Conservation (phyloP, 2,888 invertebrate genomes). For the Mechanitis mazaeus region DNA sequence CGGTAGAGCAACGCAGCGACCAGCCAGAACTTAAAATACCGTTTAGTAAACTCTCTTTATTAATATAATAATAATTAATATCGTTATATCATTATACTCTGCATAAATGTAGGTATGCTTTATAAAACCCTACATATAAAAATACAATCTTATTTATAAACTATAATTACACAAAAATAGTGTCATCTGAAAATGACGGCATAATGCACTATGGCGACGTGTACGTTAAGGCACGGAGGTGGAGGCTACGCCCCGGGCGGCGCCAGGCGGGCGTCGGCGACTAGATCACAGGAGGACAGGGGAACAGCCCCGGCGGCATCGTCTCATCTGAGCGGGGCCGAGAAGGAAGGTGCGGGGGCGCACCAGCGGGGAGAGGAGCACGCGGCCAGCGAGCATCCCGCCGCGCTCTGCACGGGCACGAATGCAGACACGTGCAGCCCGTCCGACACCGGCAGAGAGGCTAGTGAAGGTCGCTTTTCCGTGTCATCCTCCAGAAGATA, state of each 20-base stretch:
- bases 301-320: constrained; percentile 58
- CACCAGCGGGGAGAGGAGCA: constrained; percentile 79
- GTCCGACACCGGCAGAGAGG: constrained; percentile 55
- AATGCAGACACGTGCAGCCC: constrained; percentile 67
- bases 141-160: constrained; percentile 63
- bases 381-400: constrained; percentile 57
- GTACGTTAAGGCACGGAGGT: constrained; percentile 71
- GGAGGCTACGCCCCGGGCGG: constrained; percentile 72
- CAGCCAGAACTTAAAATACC: constrained; percentile 45
- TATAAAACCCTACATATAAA: constrained; percentile 74
- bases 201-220: constrained; percentile 75
- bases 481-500: constrained; percentile 81
- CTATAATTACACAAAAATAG: constrained; percentile 66
- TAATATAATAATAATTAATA: constrained; percentile 56
- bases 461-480: constrained; percentile 56
- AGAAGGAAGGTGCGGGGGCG: constrained; percentile 78
- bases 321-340: constrained; percentile 69
- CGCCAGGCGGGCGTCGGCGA: constrained; percentile 71
- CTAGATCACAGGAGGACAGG: constrained; percentile 71
- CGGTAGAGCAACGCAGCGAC: constrained; percentile 20
- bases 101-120: constrained; percentile 69
- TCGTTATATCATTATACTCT: constrained; percentile 62
- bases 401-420: constrained; percentile 67
- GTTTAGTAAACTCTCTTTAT: constrained; percentile 69
- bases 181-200: constrained; percentile 62